Base-by-base conservation (phyloP, 2,113 vertebrate genomes). In the Xiphorhynchus elegans region DNA sequence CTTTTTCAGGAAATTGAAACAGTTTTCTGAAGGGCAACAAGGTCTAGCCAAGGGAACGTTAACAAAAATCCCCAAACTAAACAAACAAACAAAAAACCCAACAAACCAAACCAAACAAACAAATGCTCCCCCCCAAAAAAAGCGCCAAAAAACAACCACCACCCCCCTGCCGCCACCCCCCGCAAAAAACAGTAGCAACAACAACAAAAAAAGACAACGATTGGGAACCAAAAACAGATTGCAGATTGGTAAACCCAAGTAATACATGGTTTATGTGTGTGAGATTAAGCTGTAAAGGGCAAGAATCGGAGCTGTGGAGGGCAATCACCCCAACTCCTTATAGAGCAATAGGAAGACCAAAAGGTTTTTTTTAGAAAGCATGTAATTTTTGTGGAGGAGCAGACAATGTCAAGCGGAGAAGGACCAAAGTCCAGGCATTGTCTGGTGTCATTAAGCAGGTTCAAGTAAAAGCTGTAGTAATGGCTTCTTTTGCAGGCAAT, bases 181-280 rank as follows among this genome's bases (percentile, higher is more conserved):
- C 37, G 37, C 37, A 37, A 53, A 53, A 53, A 53, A 53, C 26
- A 21, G 10, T 20, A 47, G 9, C 19, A 47, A 10, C 8, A 46
- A 46, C 17, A 47, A 47, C 13, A 26, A 52, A 28, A 26, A 63
- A 40, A 28, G 24, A 37, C 15, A 84, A 87, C 62, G 10, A 16
- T 39, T 77, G 31, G 7, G 18, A 83, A 84, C 6, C 20, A 53
- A 63, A 44, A 74, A 26, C 5, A 73, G 58, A 39, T 0, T 7
- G 24, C 15, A 84, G 47, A 58, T 60, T 39, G 17, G 10, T 55
- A 72, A 84, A 16, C 6, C 17, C 29, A 49, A 37, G 50, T 26
- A 64, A 74, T 19, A 46, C 8, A 60, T 40, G 16, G 39, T 24
- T 63, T 28, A 12, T 0, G 0, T 70, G n/a, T 49, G 21, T 62